Evolutionary conservation across 2,797 vertebrate genomes (phyloP).

Genomic region (Morus bassanus): DNA sequence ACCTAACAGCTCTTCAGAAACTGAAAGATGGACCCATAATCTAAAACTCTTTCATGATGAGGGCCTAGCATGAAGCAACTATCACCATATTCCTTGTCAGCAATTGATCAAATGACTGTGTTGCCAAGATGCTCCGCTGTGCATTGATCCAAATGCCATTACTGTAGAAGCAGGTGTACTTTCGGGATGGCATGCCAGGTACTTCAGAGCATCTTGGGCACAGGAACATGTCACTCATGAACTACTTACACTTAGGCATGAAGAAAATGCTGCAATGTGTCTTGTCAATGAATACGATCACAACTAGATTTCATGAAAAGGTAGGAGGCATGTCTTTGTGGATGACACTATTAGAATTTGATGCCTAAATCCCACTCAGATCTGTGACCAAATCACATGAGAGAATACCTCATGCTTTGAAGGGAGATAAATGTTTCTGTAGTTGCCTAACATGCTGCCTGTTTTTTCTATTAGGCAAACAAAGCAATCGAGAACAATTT

Average conservation of each 20-base stretch:
- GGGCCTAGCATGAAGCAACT: accelerated
- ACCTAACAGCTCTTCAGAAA: neutral
- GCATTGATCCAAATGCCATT: neutral
- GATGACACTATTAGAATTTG: neutral
- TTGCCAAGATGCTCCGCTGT: neutral
- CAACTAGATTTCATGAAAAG: neutral
- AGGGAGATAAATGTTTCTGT: neutral
- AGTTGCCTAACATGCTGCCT: neutral
- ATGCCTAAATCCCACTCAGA: neutral
- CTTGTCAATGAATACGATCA: neutral
- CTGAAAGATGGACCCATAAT: neutral
- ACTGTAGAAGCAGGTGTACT: neutral
- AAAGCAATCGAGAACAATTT: neutral
- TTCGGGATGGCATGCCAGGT: neutral
- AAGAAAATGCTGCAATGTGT: neutral
- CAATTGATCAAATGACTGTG: neutral
- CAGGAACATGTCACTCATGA: neutral
- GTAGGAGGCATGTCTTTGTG: neutral
- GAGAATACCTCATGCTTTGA: neutral
- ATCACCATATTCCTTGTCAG: neutral
- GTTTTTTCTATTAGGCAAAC: neutral
- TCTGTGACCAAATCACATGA: neutral
- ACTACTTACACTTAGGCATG: neutral
- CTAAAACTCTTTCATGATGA: neutral
- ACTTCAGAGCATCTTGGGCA: neutral